These are phyloP conservation scores for Sclerodermus sp. DNA, from an alignment of 2,888 invertebrate genomes.

Conservation along the genomic window DNA sequence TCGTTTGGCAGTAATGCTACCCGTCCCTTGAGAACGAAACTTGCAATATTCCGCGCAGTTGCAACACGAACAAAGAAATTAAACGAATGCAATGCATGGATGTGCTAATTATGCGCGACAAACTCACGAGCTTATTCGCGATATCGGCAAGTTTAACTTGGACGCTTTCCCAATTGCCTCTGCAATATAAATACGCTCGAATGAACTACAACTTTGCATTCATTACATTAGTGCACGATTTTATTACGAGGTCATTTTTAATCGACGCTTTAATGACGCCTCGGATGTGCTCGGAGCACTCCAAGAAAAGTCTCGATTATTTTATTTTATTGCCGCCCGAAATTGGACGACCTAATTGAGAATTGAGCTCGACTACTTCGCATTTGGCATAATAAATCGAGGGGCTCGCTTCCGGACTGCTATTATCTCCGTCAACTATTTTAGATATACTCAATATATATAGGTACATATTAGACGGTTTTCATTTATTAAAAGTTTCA, in stretches of 20 bases:
- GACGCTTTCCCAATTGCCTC: slow-evolving; percentile 53
- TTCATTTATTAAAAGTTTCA: no score
- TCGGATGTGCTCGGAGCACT: slow-evolving; percentile 23
- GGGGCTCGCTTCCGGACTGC: no score
- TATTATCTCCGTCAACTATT: neutral
- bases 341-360: no score
- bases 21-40: slow-evolving; percentile 12
- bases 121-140: slow-evolving; percentile 17
- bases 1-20: slow-evolving; percentile 19
- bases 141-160: slow-evolving; percentile 43
- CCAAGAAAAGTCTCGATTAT: slow-evolving; percentile 1
- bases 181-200: slow-evolving; percentile 46
- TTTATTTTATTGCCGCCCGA: no score
- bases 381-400: no score
- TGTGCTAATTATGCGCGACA: slow-evolving; percentile 36
- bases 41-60: slow-evolving; percentile 5
- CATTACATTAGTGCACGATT: slow-evolving; percentile 53
- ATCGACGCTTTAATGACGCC: slow-evolving; percentile 50
- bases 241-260: slow-evolving; percentile 53
- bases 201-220: slow-evolving; percentile 29
- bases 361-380: no score
- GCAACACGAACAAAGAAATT: no score
- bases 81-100: no score
- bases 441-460: neutral
- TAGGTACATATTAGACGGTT: neutral